Evolutionary conservation across 2,888 invertebrate species (phyloP), one percentile per base, ranked within the genome.

Genomic region (Xanthia icteritia): DNA sequence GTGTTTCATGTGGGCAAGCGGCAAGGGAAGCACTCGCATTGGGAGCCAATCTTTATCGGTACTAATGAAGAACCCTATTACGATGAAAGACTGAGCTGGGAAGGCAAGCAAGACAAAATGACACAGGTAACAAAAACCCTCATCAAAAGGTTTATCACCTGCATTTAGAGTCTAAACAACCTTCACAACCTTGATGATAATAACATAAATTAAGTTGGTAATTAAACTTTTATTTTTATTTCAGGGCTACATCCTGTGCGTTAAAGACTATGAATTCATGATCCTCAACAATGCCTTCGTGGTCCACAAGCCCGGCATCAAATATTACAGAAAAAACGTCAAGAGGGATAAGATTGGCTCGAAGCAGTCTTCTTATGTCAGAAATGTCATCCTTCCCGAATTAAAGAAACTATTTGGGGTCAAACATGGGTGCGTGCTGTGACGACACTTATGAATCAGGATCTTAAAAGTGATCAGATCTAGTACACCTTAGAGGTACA

Each of bases 71-170:
- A 99, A 90, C 99, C 99, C 0, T 97, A 98, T 85, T 99, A 99
- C 93, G 99, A 99, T 88, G 99, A 99, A 93, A 97, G 99, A 91
- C 97, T 99, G 81, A 98, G 98, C 92, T 99, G 99, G 99, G 99
- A 99, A 92, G 99, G 99, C 64, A 98, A 98, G 95, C 98, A 98
- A 94, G 99, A 99, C 95, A 99, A 99, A 96, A 99, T 99, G 99
- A 98, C 99, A 80, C 99, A 99, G 98, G 99, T 99, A 93, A 66
- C 11, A 31, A 63, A 39, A 63, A 8, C 3, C 2, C n/a, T 48
- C 27, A 17, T 17, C 6, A 48, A 54, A 48, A 36, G 11, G 27
- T 23, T 11, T 5, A 13, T 5, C 27, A 48, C 39, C 9, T 20
- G 31, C 5, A 51, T 8, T 17, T 3, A 5, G 9, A 6, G 11